Percentiles rank a stretch among this genome's conserved stretches.
phyloP scores from a whole-genome alignment of 2,797 vertebrate genomes.

The Yasuhikotakia modesta region DNA sequence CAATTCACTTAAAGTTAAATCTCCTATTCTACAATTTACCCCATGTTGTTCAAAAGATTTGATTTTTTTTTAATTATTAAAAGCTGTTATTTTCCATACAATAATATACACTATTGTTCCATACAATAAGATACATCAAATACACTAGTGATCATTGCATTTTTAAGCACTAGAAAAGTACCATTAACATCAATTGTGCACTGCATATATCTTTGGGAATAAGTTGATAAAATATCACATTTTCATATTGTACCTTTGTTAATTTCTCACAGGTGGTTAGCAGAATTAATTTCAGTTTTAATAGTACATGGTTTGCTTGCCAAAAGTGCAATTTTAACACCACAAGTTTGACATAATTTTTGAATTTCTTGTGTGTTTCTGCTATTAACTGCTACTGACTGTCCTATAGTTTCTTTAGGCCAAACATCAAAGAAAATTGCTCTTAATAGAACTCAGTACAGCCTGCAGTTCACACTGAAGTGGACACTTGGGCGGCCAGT shows the following conservation, averaged over 20 bases:
- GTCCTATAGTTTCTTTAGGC: not conserved
- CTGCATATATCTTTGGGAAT: too few species aligned
- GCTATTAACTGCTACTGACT: conserved; percentile 35
- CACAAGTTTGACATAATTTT: conserved; percentile 7
- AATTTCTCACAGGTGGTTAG: not conserved
- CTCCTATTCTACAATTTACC: too few species aligned
- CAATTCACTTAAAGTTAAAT: too few species aligned
- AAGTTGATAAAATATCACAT: not conserved
- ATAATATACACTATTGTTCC: too few species aligned
- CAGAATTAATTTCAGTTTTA: conserved; percentile 1
- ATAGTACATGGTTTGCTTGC: not conserved
- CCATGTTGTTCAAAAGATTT: too few species aligned
- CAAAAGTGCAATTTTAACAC: not conserved
- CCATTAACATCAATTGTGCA: too few species aligned
- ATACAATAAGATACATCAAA: too few species aligned
- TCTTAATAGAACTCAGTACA: conserved; percentile 21
- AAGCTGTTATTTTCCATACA: too few species aligned
- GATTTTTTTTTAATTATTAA: too few species aligned
- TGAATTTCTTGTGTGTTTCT: not conserved
- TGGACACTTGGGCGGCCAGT: conserved; percentile 46
- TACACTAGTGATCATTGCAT: too few species aligned
- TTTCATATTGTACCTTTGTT: conserved; percentile 6
- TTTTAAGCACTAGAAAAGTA: too few species aligned
- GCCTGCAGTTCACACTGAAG: conserved; percentile 54
- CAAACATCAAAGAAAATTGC: conserved; percentile 29